These are phyloP conservation scores for Ciconia maguari DNA, from an alignment of 2,113 vertebrate genomes.

Conservation along the genomic window DNA sequence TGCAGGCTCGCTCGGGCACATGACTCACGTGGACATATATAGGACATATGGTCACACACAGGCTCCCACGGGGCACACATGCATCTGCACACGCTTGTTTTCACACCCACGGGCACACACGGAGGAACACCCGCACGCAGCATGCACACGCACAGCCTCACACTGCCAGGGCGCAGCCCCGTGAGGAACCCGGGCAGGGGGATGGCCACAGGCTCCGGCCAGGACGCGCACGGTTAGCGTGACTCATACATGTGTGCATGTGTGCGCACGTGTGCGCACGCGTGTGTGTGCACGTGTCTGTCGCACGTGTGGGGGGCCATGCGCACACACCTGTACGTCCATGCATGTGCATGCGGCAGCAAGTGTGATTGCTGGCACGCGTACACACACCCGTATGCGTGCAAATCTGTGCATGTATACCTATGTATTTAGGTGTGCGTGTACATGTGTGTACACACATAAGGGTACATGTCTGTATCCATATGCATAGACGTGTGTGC, in stretches of 20 bases:
- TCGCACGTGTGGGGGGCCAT: neutral
- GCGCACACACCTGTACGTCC: neutral
- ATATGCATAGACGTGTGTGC: too few species aligned
- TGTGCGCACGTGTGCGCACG: too few species aligned
- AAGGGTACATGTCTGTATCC: neutral
- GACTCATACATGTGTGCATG: neutral
- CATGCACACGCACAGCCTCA: fast-evolving
- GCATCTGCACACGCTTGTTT: fast-evolving
- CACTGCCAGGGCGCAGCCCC: neutral
- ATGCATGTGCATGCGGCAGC: neutral
- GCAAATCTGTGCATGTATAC: neutral
- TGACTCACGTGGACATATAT: fast-evolving
- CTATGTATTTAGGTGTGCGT: neutral
- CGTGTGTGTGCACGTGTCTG: neutral
- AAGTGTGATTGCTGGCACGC: neutral
- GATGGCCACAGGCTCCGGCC: fast-evolving
- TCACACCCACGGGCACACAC: neutral
- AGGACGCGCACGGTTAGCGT: fast-evolving
- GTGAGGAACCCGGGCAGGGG: fast-evolving
- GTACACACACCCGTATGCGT: fast-evolving
- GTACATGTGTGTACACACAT: neutral
- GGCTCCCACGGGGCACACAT: neutral
- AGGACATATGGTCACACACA: neutral
- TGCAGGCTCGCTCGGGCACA: neutral
- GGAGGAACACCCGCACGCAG: fast-evolving